Conservation (phyloP, 2,888 invertebrate genomes). For the Xanthorhoe spadicearia region DNA sequence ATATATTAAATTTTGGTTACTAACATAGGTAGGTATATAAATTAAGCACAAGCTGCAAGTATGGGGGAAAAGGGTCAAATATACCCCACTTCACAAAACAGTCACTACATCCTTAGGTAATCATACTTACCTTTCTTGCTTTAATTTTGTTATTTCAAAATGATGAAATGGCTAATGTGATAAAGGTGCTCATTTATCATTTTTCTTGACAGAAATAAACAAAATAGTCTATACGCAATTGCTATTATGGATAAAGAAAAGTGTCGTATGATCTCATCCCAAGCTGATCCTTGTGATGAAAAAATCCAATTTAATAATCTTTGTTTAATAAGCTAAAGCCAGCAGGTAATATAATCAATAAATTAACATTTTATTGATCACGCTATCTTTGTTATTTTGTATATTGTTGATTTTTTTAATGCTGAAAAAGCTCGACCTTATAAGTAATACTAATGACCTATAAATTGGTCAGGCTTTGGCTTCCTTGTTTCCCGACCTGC, state of each 20-base stretch:
- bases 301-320: no score
- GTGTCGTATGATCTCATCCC: not conserved
- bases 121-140: not conserved
- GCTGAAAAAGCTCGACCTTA: no score
- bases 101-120: not conserved
- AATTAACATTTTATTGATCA: no score
- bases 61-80: not conserved
- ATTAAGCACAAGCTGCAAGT: not conserved
- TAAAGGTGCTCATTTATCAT: not conserved
- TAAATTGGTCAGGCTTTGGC: not conserved
- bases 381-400: no score
- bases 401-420: no score
- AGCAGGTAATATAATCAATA: no score
- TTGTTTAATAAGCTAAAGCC: no score
- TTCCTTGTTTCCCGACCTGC: conserved; percentile 5
- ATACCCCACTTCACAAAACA: not conserved
- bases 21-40: conserved; percentile 1
- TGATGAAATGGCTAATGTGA: not conserved
- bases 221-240: not conserved
- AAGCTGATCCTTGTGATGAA: no score
- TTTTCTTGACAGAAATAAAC: not conserved
- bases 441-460: not conserved
- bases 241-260: not conserved
- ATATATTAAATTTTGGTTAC: no score
- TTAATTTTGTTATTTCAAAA: not conserved